Conservation (phyloP, 2,888 invertebrate species). For the Nowickia ferox region DNA sequence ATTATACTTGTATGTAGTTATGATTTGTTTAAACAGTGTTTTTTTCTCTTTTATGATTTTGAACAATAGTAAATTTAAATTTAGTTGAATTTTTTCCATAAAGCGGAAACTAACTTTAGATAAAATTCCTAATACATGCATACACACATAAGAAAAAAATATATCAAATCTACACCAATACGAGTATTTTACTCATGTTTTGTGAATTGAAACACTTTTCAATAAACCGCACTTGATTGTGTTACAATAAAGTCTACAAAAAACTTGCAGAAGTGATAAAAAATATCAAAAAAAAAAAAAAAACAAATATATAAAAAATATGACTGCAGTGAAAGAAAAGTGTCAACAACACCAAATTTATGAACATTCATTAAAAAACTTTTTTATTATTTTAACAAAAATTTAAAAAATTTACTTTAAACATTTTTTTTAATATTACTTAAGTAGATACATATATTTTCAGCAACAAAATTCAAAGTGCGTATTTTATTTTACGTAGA, state of each 20-base stretch:
- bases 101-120: conserved; percentile 53
- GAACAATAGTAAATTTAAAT: conserved; percentile 34
- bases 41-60: neutral
- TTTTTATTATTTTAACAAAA: neutral
- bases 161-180: neutral
- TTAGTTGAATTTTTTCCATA: conserved; percentile 20
- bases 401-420: neutral
- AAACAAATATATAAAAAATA: neutral
- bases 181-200: conserved; percentile 1
- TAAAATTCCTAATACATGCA: conserved; percentile 36
- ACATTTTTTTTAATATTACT: too few relatives aligned
- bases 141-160: neutral
- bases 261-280: conserved; percentile 28
- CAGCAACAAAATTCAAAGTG: neutral
- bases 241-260: conserved; percentile 46
- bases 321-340: conserved; percentile 23
- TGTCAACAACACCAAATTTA: neutral
- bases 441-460: neutral
- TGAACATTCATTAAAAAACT: too few relatives aligned
- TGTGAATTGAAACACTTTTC: conserved; percentile 28
- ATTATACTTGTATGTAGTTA: neutral
- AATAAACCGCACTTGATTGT: conserved; percentile 53
- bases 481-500: neutral
- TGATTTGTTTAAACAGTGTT: neutral
- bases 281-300: neutral